Evolutionary conservation across 2,113 vertebrate genomes (phyloP), one percentile per base, ranked within the genome.

Genomic region (Lamprotornis superbus): DNA sequence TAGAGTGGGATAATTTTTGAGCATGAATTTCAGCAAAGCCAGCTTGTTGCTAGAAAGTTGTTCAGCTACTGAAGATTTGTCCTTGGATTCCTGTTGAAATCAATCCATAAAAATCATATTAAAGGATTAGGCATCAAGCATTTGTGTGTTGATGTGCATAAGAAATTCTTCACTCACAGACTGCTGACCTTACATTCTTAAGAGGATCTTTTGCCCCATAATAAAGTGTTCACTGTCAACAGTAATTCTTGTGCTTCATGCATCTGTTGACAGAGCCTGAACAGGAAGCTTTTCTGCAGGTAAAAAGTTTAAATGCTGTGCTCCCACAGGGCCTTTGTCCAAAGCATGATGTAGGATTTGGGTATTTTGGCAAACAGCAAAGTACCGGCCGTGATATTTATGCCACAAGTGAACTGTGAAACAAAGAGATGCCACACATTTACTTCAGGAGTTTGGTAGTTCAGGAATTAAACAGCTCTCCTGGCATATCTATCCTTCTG

Each of bases 201-300:
- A 96, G 83, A 94, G 90, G 96, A 97, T 97, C 77, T 96, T 96
- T 95, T 87, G 63, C 77, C 85, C 89, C 75, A 39, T 87, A 96
- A 94, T 96, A 96, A 96, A 97, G 82, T 88, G 93, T 96, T 97
- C 94, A 84, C 92, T 97, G 96, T 97, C 97, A 97, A 96, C 94
- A 96, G 85, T 70, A 96, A 94, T 95, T 95, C 93, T 89, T 93
- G 89, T 2, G 5, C 70, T 95, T 92, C 9, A 4, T 79, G 92
- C 73, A 52, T 88, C 84, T 84, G 70, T 89, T 96, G 90, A 93
- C 82, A 73, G 94, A 92, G 68, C 37, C 90, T 88, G 89, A 90
- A 68, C n/a, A 89, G 78, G 65, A 94, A 87, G 53, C 23, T 87
- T 74, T 93, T 59, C 49, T 82, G 70, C 89, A 97, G 91, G 93